Evolutionary conservation across 2,888 invertebrate genomes (phyloP).

Genomic region (Microchrysa polita): DNA sequence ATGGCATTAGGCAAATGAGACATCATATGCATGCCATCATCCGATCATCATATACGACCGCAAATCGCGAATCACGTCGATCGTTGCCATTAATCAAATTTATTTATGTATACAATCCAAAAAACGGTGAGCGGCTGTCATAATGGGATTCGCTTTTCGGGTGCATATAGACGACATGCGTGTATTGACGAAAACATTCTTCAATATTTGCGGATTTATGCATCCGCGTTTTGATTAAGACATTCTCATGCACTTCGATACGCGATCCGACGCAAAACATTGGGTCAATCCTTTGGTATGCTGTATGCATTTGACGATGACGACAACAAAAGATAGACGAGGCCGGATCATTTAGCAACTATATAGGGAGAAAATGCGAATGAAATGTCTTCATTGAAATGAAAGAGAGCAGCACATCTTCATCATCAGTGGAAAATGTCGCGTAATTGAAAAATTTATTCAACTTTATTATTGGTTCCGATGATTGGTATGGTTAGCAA

Average conservation of each 20-base stretch:
- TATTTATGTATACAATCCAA: slow-evolving; percentile 51
- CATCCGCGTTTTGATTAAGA: slow-evolving; percentile 48
- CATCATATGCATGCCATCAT: slow-evolving; percentile 48
- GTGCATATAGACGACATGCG: no score
- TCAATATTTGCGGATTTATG: slow-evolving; percentile 47
- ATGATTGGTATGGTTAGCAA: slow-evolving; percentile 25
- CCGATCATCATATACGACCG: no score
- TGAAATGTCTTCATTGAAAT: slow-evolving; percentile 41
- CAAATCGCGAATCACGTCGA: no score
- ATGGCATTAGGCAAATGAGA: slow-evolving; percentile 47
- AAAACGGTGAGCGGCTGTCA: slow-evolving; percentile 47
- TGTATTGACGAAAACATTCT: slow-evolving; percentile 10
- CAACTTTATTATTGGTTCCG: slow-evolving; percentile 37
- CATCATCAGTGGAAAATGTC: slow-evolving; percentile 45
- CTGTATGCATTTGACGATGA: slow-evolving; percentile 18
- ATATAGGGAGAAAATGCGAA: slow-evolving; percentile 31
- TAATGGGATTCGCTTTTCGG: slow-evolving; percentile 32
- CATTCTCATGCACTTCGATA: slow-evolving; percentile 32
- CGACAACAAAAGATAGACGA: neutral
- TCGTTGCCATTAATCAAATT: slow-evolving; percentile 46
- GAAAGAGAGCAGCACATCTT: slow-evolving; percentile 32
- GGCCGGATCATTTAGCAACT: slow-evolving; percentile 24
- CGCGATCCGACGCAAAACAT: neutral
- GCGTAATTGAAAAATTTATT: slow-evolving; percentile 47
- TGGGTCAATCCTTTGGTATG: neutral